Evolutionary conservation across 2,113 vertebrate genomes (phyloP), one percentile per base, ranked within the genome.

Genomic region (Sander vitreus): DNA sequence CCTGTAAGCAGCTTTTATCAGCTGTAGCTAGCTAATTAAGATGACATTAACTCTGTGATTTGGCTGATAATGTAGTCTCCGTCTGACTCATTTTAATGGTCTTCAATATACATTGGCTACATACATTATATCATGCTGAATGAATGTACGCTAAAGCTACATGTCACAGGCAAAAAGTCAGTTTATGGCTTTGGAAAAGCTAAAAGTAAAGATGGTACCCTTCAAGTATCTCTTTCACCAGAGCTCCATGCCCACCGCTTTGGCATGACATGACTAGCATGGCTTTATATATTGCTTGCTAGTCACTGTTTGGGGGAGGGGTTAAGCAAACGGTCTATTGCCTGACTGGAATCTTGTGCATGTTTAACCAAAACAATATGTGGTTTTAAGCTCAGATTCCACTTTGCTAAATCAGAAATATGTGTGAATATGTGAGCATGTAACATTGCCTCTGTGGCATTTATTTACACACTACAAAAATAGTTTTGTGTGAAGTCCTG

Each of bases 271-370:
- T 7, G 3, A 18, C 43, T 23, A 48, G 57, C 47, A 21, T 69
- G 33, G 16, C 57, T 10, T 25, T 19, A 36, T 39, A 36, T n/a
- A 3, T 43, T 67, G n/a, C 1, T 9, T 51, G 45, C 14, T 51
- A 23, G 58, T 53, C 6, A n/a, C 13, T 30, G 50, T 10, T 58
- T 0, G 1, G 15, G 9, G 45, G 19, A 18, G 18, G 27, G 19
- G 10, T 53, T 14, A 36, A 73, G 21, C 0, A 0, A 59, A 8
- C 1, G 0, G 19, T 30, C 2, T 18, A 0, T 19, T 25, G 5
- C 12, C 9, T 62, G 10, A 36, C 39, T 19, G n/a, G 48, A 19
- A 48, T 70, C 3, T 25, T 51, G 12, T 58, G 45, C 74, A 53
- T 47, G 43, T 77, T 72, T 76, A 57, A 53, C 50, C 6, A 8